A percentile compares a stretch with the other conserved stretches of the same genome.
phyloP scores from a whole-genome alignment of 2,797 vertebrate genomes.

The Chrosomus eos region DNA sequence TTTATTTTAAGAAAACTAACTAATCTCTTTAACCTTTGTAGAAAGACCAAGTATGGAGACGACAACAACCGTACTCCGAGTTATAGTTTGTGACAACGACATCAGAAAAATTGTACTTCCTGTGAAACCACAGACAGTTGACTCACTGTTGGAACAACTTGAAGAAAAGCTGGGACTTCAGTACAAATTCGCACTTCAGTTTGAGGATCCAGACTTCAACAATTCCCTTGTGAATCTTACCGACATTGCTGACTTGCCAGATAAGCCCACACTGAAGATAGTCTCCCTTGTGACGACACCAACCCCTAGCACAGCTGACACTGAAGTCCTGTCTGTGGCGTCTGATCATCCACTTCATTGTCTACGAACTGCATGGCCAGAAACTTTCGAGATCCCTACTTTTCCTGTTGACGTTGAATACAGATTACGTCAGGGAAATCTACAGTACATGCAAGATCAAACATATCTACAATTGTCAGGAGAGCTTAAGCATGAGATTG shows the following conservation, averaged over 20 bases:
- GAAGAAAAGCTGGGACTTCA: conserved; percentile 24
- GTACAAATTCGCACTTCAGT: conserved; percentile 43
- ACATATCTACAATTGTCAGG: too few species aligned
- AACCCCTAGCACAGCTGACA: neutral
- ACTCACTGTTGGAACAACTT: conserved; percentile 30
- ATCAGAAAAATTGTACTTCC: conserved; percentile 22
- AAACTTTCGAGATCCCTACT: neutral
- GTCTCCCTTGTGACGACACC: neutral
- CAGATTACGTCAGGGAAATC: neutral
- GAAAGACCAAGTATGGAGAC: conserved; percentile 26
- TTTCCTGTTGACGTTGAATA: conserved; percentile 4
- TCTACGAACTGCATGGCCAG: neutral
- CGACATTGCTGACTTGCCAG: conserved; percentile 28
- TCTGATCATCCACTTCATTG: neutral
- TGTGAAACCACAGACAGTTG: conserved; percentile 10
- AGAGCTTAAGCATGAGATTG: neutral
- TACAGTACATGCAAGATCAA: neutral
- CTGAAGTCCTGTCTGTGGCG: neutral
- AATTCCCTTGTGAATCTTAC: conserved; percentile 25
- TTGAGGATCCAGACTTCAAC: conserved; percentile 48
- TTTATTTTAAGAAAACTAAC: neutral
- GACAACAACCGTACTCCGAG: neutral
- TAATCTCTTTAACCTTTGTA: neutral
- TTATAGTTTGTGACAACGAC: conserved; percentile 17
- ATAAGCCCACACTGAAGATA: conserved; percentile 34